Evolutionary conservation across 2,797 vertebrate species (phyloP), one percentile per base, ranked within the genome.

Genomic region (Hoplostethus mediterraneus): DNA sequence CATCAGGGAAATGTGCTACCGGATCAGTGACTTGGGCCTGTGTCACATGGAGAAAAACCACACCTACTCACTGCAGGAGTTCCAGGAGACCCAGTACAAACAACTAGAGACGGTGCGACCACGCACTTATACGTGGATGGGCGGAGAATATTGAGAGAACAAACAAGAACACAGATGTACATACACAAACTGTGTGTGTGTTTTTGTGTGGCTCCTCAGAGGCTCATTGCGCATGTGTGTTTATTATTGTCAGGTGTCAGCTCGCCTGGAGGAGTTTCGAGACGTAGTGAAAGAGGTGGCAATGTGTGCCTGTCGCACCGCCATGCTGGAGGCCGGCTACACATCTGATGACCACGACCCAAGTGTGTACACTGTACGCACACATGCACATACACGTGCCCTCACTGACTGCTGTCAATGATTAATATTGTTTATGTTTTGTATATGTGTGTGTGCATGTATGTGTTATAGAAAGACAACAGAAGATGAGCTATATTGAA

Each of bases 1-100:
- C 80, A 92, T 98, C 80, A 93, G 89, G 76, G 94, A 95, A 73
- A 92, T 97, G 92, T 97, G 96, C 80, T 91, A 85, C 73, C 90
- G 93, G 12, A 87, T 97, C 67, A 88, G 89, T 65, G 93, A 92
- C 65, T 89, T 93, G 73, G 71, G 84, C 40, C 91, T 97, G 75
- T 96, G 92, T 84, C 86, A 79, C 38, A 76, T 96, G 17, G 92
- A 96, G 73, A 93, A 89, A 79, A 89, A 87, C 12, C 90, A 79
- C 63, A 96, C 91, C 0, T 95, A 95, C 80, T 93, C 94, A 0
- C 88, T 98, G 68, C 63, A 88, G 59, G 95, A 96, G 74, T 97
- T 97, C 89, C 89, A 87, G 76, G 67, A 69, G 1, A 71, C 44
- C 0, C 95, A 96, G 81, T 55, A 91, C 14, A 38, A 80, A 70